phyloP scores from a whole-genome alignment of 2,888 invertebrate species.

The Phyllotreta cruciferae region DNA sequence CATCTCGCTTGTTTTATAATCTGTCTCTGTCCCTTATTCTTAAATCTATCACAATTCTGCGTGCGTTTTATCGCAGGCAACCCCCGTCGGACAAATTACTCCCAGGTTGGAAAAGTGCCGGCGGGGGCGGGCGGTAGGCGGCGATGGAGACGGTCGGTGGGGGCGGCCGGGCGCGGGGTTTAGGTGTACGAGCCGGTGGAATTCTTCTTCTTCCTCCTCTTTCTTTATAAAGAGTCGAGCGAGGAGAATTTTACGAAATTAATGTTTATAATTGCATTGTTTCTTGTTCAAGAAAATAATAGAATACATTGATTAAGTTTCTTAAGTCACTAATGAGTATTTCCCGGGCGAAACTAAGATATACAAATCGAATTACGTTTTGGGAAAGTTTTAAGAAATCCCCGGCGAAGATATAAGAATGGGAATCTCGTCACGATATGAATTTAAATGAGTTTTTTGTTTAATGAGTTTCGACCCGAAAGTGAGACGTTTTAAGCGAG shows the following conservation, averaged over 20 bases:
- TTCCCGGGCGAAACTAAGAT: slow-evolving; percentile 46
- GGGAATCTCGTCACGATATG: slow-evolving; percentile 31
- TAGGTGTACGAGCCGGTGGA: slow-evolving; percentile 3
- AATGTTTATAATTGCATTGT: slow-evolving; percentile 56
- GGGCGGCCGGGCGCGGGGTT: no score
- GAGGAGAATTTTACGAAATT: slow-evolving; percentile 56
- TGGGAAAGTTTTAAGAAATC: slow-evolving; percentile 30
- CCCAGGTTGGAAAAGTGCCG: slow-evolving; percentile 49
- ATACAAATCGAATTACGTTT: slow-evolving; percentile 46
- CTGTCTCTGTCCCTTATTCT: slow-evolving; percentile 58
- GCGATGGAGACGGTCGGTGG: no score
- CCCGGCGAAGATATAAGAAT: slow-evolving; percentile 27
- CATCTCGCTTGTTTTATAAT: slow-evolving; percentile 58
- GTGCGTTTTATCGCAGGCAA: slow-evolving; percentile 58
- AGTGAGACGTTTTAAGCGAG: slow-evolving; percentile 24
- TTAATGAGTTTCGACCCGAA: slow-evolving; percentile 25
- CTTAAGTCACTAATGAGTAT: slow-evolving; percentile 51
- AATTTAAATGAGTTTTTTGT: slow-evolving; percentile 31
- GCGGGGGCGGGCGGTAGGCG: slow-evolving; percentile 8
- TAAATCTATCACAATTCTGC: slow-evolving; percentile 60
- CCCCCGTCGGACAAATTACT: slow-evolving; percentile 57
- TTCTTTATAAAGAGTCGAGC: slow-evolving; percentile 42
- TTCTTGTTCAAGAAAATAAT: slow-evolving; percentile 52
- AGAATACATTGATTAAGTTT: slow-evolving; percentile 55
- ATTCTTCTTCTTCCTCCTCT: slow-evolving; percentile 34